Conservation (phyloP, 2,113 vertebrate genomes). For the Peromyscus maniculatus region DNA sequence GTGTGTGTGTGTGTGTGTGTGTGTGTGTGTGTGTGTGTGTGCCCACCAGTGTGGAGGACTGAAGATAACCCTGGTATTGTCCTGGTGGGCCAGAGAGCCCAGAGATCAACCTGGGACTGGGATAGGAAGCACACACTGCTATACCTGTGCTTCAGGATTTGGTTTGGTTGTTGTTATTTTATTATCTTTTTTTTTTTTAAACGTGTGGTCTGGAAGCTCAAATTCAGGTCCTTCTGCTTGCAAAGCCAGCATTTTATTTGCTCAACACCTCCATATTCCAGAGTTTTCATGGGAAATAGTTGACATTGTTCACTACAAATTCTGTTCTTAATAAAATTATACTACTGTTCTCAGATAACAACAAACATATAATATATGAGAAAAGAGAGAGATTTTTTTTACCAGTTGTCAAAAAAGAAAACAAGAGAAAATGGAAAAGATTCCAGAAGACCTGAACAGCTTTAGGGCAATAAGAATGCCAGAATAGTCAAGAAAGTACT, state of each 20-base stretch:
- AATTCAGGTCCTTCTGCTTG: background rate
- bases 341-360: slow-evolving; percentile 5
- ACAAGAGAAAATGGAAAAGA: background rate
- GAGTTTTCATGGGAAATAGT: background rate
- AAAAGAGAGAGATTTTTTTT: background rate
- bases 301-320: slow-evolving; percentile 2
- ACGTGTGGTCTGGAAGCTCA: background rate
- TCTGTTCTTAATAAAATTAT: background rate
- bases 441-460: slow-evolving; percentile 33
- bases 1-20: no score
- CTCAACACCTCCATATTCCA: background rate
- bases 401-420: background rate
- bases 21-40: no score
- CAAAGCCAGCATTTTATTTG: background rate
- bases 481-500: background rate
- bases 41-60: background rate
- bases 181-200: background rate
- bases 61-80: background rate
- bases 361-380: background rate
- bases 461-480: background rate
- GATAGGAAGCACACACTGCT: background rate
- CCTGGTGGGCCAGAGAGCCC: background rate
- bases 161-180: background rate
- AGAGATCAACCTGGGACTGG: background rate
- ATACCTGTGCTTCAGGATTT: background rate